These are phyloP conservation scores for Pantherophis alleghaniensis DNA, from an alignment of 2,797 vertebrate species.

Conservation along the genomic window DNA sequence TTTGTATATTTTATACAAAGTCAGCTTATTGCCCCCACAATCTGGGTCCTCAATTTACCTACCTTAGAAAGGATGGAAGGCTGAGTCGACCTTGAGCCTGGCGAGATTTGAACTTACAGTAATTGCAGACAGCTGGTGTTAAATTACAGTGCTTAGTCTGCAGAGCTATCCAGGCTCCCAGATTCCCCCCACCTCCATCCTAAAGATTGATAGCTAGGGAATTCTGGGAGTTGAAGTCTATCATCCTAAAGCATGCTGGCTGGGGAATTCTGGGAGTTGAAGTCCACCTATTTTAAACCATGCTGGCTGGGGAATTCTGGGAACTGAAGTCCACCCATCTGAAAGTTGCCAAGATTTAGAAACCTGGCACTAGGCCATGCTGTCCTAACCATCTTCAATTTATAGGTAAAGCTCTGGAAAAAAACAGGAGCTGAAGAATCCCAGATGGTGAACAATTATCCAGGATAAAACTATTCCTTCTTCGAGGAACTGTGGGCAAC, in stretches of 20 bases:
- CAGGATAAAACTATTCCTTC: neutral
- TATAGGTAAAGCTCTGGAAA: neutral
- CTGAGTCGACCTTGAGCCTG: too few species aligned
- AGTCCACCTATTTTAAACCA: neutral
- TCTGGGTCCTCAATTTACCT: too few species aligned
- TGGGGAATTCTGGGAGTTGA: neutral
- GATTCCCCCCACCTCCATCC: too few species aligned
- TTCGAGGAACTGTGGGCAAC: neutral
- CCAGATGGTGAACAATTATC: too few species aligned
- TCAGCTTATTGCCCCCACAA: too few species aligned
- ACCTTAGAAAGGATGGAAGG: too few species aligned
- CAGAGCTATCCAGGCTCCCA: too few species aligned
- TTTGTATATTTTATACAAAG: too few species aligned
- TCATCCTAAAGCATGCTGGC: accelerated
- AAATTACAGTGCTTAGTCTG: too few species aligned
- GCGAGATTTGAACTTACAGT: too few species aligned
- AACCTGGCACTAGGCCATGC: neutral
- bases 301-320: neutral
- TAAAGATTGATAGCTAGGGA: too few species aligned
- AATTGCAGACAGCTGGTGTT: too few species aligned
- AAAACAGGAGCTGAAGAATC: neutral
- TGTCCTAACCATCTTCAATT: neutral
- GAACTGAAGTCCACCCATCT: neutral
- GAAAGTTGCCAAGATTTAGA: neutral
- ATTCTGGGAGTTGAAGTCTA: neutral